These are phyloP conservation scores for Proterorhinus semilunaris DNA, from an alignment of 2,113 vertebrate species.

Conservation along the genomic window DNA sequence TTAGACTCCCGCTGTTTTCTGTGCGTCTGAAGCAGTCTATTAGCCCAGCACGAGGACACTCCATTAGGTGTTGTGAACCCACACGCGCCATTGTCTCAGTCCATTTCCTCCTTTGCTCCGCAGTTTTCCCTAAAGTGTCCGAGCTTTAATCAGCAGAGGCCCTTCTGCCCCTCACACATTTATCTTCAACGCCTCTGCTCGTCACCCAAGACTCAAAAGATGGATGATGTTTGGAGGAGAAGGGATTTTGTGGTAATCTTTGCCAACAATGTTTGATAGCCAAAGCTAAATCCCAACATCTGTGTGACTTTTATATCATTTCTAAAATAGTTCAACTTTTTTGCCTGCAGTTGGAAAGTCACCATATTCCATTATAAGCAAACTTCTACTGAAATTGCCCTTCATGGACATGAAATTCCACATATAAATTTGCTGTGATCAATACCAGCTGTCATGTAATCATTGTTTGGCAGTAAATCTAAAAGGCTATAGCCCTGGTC, in stretches of 20 bases:
- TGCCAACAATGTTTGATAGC: not conserved
- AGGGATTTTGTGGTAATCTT: constrained; percentile 45
- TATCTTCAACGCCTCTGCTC: constrained; percentile 56
- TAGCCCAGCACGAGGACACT: constrained; percentile 68
- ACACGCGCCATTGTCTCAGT: constrained; percentile 61
- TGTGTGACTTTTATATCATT: not conserved
- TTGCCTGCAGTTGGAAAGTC: not conserved
- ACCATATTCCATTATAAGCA: constrained; percentile 32
- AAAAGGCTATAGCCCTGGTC: constrained; percentile 38
- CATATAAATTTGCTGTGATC: constrained; percentile 48
- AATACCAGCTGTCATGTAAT: constrained; percentile 44
- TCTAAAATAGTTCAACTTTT: constrained; percentile 3
- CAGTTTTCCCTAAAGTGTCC: constrained; percentile 53
- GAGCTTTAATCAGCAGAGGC: constrained; percentile 57
- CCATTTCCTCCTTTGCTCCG: constrained; percentile 66
- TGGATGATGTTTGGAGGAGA: constrained; percentile 56
- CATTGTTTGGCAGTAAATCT: constrained; percentile 33
- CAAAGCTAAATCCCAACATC: not conserved
- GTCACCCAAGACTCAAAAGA: constrained; percentile 53
- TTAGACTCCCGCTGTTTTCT: constrained; percentile 71
- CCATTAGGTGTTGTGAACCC: constrained; percentile 72
- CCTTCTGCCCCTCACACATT: constrained; percentile 56
- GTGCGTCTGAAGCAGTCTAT: constrained; percentile 74
- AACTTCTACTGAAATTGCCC: constrained; percentile 32
- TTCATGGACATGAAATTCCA: constrained; percentile 39